These are phyloP conservation scores for Myotis pilosus DNA, from an alignment of 2,797 vertebrate species.

Conservation along the genomic window DNA sequence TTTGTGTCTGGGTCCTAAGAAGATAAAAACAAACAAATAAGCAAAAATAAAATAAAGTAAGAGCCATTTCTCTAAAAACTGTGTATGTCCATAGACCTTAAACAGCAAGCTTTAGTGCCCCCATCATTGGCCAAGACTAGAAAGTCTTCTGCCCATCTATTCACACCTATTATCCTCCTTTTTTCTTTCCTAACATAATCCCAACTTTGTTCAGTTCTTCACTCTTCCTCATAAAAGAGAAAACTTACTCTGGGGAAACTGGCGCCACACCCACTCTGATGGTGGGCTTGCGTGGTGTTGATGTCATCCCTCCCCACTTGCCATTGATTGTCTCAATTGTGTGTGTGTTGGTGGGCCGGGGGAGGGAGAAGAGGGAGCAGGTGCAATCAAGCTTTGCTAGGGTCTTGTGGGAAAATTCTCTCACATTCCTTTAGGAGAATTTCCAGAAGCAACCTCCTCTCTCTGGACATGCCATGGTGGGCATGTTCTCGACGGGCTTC, in stretches of 20 bases:
- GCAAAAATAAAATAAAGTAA: not conserved
- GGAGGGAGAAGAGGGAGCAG: too few species aligned
- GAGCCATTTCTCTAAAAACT: not conserved
- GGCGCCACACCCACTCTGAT: too few species aligned
- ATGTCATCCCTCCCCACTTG: too few species aligned
- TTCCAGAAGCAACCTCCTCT: not conserved
- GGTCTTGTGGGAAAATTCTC: not conserved
- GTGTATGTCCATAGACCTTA: rapidly evolving
- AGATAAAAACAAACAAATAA: not conserved
- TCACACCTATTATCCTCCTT: not conserved
- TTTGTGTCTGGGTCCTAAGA: not conserved
- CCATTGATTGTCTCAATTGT: not conserved
- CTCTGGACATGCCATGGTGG: not conserved
- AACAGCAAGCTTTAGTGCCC: not conserved
- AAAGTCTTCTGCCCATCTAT: not conserved
- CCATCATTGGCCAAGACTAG: not conserved
- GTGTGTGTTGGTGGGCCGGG: too few species aligned
- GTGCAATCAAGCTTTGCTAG: not conserved
- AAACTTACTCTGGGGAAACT: not conserved
- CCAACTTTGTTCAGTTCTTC: not conserved
- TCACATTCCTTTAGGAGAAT: not conserved
- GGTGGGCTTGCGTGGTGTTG: not conserved
- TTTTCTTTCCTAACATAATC: not conserved
- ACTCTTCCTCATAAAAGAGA: not conserved
- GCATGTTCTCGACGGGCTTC: not conserved